Conservation (phyloP, 2,113 vertebrate species). For the Tympanuchus pallidicinctus region DNA sequence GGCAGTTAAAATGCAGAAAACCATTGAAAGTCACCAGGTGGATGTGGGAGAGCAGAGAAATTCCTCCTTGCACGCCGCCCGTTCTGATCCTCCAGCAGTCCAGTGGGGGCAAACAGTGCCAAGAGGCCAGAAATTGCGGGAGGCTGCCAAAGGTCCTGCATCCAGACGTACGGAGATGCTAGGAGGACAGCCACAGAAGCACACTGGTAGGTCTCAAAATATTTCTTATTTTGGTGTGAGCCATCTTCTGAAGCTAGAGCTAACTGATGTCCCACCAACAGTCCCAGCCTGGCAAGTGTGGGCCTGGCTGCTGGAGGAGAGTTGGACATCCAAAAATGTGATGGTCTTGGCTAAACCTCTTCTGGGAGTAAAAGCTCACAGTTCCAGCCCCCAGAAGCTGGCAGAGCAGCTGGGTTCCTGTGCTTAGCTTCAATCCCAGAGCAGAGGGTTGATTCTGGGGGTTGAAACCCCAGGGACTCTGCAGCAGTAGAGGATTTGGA, state of each 20-base stretch:
- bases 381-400: neutral
- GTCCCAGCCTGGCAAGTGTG: neutral
- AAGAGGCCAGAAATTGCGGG: neutral
- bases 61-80: neutral
- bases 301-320: neutral
- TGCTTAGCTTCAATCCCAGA: neutral
- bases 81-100: neutral
- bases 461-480: neutral
- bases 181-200: neutral
- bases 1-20: neutral
- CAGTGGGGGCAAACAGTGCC: fast-evolving
- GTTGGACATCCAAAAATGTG: neutral
- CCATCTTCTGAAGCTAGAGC: neutral
- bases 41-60: neutral
- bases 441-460: neutral
- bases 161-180: neutral
- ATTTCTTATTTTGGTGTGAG: fast-evolving
- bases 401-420: neutral
- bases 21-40: neutral
- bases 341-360: neutral
- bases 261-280: neutral
- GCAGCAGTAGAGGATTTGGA: neutral
- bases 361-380: neutral
- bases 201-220: constrained; percentile 8
- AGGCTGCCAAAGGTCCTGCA: neutral